These are phyloP conservation scores for Stercorarius parasiticus DNA, from an alignment of 2,113 vertebrate genomes.

Conservation along the genomic window DNA sequence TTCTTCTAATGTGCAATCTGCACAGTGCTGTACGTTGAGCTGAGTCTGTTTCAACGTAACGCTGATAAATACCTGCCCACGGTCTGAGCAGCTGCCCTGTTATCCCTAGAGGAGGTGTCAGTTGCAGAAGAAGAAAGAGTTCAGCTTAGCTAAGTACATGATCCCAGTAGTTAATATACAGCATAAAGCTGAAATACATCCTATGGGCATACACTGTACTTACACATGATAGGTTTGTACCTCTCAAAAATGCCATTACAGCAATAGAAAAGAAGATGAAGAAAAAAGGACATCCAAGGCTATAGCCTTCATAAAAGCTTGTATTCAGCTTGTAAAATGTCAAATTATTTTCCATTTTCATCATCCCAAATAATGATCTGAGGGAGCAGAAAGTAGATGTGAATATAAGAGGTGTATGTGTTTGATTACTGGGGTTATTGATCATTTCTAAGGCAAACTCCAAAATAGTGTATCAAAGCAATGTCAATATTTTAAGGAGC, in stretches of 20 bases:
- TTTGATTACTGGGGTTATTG: not conserved
- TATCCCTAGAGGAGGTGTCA: not conserved
- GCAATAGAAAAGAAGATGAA: not conserved
- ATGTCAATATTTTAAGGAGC: not conserved
- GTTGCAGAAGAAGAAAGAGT: not conserved
- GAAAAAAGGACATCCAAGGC: not conserved
- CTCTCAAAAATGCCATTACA: not conserved
- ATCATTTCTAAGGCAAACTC: not conserved
- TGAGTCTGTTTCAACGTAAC: not conserved
- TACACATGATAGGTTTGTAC: accelerated
- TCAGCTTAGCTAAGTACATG: not conserved
- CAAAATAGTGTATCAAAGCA: not conserved
- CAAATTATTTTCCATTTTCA: not conserved
- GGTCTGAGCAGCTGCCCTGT: not conserved
- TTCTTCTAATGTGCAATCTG: not conserved
- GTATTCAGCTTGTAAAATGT: not conserved
- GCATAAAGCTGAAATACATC: not conserved
- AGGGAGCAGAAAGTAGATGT: not conserved
- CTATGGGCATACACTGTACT: not conserved
- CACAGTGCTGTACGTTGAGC: accelerated
- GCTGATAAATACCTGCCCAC: not conserved
- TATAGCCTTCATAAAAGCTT: not conserved
- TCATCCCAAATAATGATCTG: not conserved
- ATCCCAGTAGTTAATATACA: not conserved
- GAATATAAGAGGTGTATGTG: not conserved